phyloP scores from a whole-genome alignment of 1,140 invertebrate genomes.

The Tetragnatha versicolor region DNA sequence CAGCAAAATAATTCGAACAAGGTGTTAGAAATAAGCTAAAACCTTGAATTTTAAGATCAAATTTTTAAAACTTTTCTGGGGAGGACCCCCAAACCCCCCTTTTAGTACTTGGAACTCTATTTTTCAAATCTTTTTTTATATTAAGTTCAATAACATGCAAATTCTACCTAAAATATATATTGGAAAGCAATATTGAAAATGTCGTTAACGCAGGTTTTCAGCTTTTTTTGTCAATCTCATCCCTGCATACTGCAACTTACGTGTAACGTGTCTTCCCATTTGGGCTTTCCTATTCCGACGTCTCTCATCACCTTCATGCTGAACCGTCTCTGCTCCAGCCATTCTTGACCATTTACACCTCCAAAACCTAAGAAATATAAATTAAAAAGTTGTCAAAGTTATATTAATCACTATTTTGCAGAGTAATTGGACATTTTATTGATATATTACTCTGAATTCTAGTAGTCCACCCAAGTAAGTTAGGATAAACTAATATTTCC shows the following conservation, averaged over 20 bases:
- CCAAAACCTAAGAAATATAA: not conserved
- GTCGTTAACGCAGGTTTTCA: too few species aligned
- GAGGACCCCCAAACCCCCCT: too few species aligned
- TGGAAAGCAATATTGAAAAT: too few species aligned
- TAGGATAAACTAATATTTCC: not conserved
- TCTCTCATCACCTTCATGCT: slow-evolving; percentile 6
- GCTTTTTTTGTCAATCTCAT: too few species aligned
- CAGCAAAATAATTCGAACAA: too few species aligned
- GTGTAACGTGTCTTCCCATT: not conserved
- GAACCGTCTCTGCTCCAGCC: slow-evolving; percentile 8
- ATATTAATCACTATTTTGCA: not conserved
- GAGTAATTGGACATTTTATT: not conserved
- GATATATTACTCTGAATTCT: not conserved
- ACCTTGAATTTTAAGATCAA: too few species aligned
- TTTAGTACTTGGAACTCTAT: too few species aligned
- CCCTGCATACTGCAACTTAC: not conserved
- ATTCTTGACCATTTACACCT: not conserved
- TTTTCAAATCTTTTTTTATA: too few species aligned
- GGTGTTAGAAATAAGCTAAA: too few species aligned
- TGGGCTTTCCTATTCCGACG: not conserved
- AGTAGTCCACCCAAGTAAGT: not conserved
- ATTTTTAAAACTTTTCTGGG: too few species aligned
- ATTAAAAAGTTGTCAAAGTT: not conserved
- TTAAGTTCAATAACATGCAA: too few species aligned
- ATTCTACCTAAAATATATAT: too few species aligned